A percentile compares a stretch with the other conserved stretches of the same genome.
Evolutionary conservation across 2,888 invertebrate species (phyloP).

Genomic region (Troides oblongomaculatus): DNA sequence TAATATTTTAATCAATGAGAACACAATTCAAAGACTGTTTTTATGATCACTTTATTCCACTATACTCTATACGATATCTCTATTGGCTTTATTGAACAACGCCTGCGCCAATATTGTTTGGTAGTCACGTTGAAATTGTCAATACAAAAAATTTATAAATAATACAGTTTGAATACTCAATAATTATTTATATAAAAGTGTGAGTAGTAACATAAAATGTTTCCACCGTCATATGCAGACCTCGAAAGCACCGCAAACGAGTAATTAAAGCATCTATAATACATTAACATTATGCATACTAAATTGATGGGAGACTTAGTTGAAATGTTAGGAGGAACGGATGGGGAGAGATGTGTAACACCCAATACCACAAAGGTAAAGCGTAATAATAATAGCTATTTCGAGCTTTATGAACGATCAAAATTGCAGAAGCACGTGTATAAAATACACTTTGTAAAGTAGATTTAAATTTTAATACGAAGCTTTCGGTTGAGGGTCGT

Average conservation of each 20-base stretch:
- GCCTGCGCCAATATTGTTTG: neutral
- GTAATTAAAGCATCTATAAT: constrained; percentile 77
- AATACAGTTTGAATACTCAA: too few species aligned
- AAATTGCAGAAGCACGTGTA: constrained; percentile 79
- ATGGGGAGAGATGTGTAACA: constrained; percentile 69
- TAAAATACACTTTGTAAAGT: constrained; percentile 80
- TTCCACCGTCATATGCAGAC: constrained; percentile 44
- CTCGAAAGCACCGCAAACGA: constrained; percentile 67
- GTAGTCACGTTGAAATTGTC: neutral
- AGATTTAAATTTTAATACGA: constrained; percentile 81
- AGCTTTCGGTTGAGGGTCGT: constrained; percentile 77
- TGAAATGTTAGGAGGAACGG: constrained; percentile 62
- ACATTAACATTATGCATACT: constrained; percentile 74
- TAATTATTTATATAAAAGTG: neutral
- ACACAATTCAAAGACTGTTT: neutral
- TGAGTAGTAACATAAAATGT: constrained; percentile 2
- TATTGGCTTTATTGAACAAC: neutral
- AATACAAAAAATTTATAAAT: too few species aligned
- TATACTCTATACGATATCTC: neutral
- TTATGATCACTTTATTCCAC: neutral
- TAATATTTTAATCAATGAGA: constrained; percentile 4
- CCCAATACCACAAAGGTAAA: constrained; percentile 75
- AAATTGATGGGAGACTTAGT: constrained; percentile 69
- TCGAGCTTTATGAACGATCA: constrained; percentile 78
- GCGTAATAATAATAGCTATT: constrained; percentile 76